Conservation (phyloP, 1,140 invertebrate genomes). For the Eumeta japonica region DNA sequence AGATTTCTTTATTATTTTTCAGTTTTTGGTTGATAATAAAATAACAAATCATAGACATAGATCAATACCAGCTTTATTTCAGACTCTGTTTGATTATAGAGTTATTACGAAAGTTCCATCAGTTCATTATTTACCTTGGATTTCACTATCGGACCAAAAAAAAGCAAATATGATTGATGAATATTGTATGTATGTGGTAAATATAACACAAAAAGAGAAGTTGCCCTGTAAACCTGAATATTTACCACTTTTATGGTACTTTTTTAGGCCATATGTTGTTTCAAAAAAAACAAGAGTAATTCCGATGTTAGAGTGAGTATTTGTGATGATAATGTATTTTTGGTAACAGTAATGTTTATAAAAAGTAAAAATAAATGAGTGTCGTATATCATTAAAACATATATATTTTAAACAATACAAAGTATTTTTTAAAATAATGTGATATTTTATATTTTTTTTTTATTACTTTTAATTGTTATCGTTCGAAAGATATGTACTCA, state of each 20-base stretch:
- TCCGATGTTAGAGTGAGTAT: slow-evolving; percentile 61
- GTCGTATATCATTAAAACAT: too few species aligned
- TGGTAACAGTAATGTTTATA: too few species aligned
- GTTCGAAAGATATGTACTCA: too few species aligned
- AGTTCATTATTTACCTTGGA: slow-evolving; percentile 58
- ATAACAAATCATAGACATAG: slow-evolving; percentile 40
- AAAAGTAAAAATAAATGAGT: too few species aligned
- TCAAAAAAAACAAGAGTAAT: slow-evolving; percentile 60
- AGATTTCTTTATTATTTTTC: slow-evolving; percentile 4
- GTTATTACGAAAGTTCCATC: slow-evolving; percentile 56
- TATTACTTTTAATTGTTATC: too few species aligned
- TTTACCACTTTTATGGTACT: slow-evolving; percentile 60
- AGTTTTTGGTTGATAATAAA: slow-evolving; percentile 29
- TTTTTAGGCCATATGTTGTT: slow-evolving; percentile 60
- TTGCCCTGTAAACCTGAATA: slow-evolving; percentile 52
- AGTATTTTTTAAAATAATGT: too few species aligned
- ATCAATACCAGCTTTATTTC: slow-evolving; percentile 58
- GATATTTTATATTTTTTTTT: too few species aligned
- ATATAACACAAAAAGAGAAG: slow-evolving; percentile 54
- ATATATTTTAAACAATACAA: too few species aligned
- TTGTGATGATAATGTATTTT: slow-evolving; percentile 4
- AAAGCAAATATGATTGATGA: slow-evolving; percentile 50
- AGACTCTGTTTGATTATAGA: slow-evolving; percentile 58
- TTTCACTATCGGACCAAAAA: slow-evolving; percentile 23
- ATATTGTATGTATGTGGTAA: slow-evolving; percentile 57